A percentile compares a stretch with the other conserved stretches of the same genome.
Conservation (phyloP, 2,113 vertebrate species). For the Sisor rabdophorus region DNA sequence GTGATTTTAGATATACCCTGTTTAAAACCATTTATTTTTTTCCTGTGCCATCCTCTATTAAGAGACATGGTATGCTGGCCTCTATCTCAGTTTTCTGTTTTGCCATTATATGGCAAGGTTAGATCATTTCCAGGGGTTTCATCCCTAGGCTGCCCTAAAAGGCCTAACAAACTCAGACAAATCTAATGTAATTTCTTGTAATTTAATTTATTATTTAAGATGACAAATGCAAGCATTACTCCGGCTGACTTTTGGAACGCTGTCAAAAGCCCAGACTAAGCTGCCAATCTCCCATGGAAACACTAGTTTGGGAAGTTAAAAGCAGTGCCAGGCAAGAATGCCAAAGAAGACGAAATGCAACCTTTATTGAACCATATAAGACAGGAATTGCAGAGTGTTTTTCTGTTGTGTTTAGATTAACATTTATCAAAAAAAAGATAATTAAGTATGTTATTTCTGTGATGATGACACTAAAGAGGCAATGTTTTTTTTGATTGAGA, state of each 20-base stretch:
- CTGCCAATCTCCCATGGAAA: conserved; percentile 60
- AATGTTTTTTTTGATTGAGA: conserved; percentile 6
- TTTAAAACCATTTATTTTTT: not conserved
- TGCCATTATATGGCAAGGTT: conserved; percentile 55
- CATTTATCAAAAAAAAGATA: not conserved
- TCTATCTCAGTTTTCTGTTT: conserved; percentile 46
- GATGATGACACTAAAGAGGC: not conserved
- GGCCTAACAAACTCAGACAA: conserved; percentile 56
- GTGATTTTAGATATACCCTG: not conserved
- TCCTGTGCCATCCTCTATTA: not conserved
- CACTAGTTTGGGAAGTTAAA: conserved; percentile 34
- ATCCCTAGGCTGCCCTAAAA: conserved; percentile 60
- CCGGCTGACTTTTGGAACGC: conserved; percentile 53
- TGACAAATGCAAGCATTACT: conserved; percentile 61
- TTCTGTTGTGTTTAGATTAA: conserved; percentile 27
- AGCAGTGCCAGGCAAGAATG: conserved; percentile 46
- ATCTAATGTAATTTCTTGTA: conserved; percentile 62
- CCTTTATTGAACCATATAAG: conserved; percentile 48
- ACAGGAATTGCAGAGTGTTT: not conserved
- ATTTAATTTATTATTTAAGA: conserved; percentile 56
- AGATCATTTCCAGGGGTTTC: conserved; percentile 57
- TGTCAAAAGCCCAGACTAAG: conserved; percentile 58
- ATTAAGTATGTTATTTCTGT: not conserved
- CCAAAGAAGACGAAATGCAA: conserved; percentile 49
- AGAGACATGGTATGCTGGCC: not conserved